Evolutionary conservation across 2,797 vertebrate species (phyloP).

Genomic region (Lepidocolaptes lacrymiger): DNA sequence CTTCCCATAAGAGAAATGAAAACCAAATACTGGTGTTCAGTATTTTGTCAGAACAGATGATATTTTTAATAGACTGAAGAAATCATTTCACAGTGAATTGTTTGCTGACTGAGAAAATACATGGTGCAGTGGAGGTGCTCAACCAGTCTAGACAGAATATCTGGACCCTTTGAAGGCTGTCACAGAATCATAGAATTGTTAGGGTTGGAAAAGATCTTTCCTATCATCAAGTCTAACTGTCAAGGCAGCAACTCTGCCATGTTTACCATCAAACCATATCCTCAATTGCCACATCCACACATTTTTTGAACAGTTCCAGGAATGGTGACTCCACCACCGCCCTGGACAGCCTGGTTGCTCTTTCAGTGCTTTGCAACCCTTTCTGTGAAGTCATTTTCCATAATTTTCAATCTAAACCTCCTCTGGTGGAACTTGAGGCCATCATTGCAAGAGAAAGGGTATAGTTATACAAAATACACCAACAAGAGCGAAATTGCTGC

Average conservation of each 20-base stretch:
- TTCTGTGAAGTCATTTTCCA: background rate
- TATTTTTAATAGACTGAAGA: background rate
- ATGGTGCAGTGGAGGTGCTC: background rate
- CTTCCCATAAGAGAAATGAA: background rate
- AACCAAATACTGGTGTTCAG: background rate
- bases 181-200: background rate
- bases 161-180: background rate
- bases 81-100: background rate
- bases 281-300: background rate
- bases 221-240: background rate
- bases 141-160: background rate
- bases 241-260: background rate
- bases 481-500: background rate
- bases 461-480: background rate
- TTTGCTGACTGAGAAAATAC: background rate
- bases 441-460: background rate
- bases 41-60: background rate
- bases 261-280: background rate
- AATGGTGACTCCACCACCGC: background rate
- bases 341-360: background rate
- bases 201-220: background rate
- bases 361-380: background rate
- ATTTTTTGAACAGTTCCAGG: background rate
- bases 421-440: background rate
- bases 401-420: background rate